These are phyloP conservation scores for Drosophila buzzatii DNA, from an alignment of 2,888 invertebrate species.

Conservation along the genomic window DNA sequence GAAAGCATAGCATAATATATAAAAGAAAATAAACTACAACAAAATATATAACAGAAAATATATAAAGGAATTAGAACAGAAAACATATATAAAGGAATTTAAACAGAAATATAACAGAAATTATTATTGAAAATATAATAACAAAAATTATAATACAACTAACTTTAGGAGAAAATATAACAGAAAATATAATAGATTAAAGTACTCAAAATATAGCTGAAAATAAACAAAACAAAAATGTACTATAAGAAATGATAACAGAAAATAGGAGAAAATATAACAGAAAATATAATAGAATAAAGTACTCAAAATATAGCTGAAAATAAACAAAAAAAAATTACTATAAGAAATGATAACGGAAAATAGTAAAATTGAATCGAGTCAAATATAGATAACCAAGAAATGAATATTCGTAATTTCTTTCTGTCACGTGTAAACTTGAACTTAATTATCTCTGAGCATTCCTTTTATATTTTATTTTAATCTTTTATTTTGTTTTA, in stretches of 20 bases:
- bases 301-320: background rate
- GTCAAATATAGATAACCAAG: background rate
- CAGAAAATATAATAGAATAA: background rate
- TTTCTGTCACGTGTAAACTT: conserved; percentile 35
- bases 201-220: background rate
- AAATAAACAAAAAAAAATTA: background rate
- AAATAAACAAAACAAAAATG: background rate
- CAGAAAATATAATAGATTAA: background rate
- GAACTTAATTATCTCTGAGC: conserved; percentile 49
- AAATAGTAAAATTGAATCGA: background rate
- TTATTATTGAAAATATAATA: background rate
- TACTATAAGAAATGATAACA: background rate
- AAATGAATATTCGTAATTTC: background rate
- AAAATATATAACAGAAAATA: background rate
- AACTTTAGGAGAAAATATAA: background rate
- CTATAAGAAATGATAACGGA: background rate
- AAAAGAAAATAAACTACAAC: background rate
- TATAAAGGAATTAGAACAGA: too few relatives aligned
- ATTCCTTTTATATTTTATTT: conserved; percentile 58
- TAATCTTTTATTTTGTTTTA: conserved; percentile 24
- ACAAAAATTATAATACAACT: too few relatives aligned
- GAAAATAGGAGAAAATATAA: background rate
- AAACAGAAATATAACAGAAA: background rate
- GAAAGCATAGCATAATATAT: background rate
- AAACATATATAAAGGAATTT: background rate